Conservation (phyloP, 1,140 invertebrate species). For the Himalopsyche phryganea region DNA sequence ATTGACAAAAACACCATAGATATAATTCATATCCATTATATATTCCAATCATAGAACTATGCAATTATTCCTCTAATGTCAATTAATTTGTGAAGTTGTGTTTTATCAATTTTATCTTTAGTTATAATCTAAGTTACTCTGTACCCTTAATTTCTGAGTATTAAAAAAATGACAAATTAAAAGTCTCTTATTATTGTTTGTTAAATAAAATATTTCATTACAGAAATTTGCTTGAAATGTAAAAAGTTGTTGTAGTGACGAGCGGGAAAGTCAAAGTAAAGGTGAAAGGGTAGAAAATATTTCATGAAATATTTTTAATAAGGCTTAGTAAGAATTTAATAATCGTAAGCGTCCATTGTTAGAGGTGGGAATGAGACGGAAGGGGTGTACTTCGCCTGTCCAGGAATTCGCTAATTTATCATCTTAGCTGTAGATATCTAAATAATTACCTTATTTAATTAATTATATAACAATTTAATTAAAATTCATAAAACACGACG, state of each 20-base stretch:
- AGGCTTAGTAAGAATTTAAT: constrained; percentile 28
- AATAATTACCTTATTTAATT: constrained; percentile 35
- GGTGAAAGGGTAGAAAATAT: constrained; percentile 18
- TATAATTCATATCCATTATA: too few relatives aligned
- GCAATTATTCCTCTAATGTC: too few relatives aligned
- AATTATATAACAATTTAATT: constrained; percentile 32
- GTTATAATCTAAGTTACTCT: too few relatives aligned
- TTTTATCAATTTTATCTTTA: too few relatives aligned
- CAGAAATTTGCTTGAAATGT: background rate
- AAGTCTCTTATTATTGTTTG: background rate
- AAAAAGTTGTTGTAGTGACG: background rate
- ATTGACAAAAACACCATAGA: too few relatives aligned
- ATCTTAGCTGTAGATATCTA: constrained; percentile 28
- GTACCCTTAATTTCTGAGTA: too few relatives aligned
- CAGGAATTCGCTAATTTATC: constrained; percentile 32
- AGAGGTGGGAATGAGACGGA: background rate
- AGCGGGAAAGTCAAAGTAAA: constrained; percentile 7
- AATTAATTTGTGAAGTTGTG: too few relatives aligned
- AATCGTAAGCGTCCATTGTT: constrained; percentile 14
- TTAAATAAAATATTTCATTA: constrained; percentile 1
- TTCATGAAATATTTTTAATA: constrained; percentile 33
- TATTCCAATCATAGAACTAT: too few relatives aligned
- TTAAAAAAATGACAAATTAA: background rate
- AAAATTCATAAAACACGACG: constrained; percentile 20
- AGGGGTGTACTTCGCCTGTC: constrained; percentile 1